These are phyloP conservation scores for Trachythela sp. DNA, from an alignment of 64 coral and sea anemone species.

Conservation along the genomic window DNA sequence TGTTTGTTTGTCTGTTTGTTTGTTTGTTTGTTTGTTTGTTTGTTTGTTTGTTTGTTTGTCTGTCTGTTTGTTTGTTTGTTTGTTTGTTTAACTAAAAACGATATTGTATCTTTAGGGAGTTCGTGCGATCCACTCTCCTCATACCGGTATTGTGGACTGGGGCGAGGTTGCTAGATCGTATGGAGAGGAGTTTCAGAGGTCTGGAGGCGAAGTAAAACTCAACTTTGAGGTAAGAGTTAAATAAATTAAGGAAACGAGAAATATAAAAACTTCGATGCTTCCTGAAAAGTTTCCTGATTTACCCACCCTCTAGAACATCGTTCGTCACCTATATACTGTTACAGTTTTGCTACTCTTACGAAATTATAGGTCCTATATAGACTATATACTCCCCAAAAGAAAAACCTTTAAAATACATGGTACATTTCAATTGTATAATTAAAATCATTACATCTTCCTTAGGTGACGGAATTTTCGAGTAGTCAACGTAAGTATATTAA, in stretches of 20 bases:
- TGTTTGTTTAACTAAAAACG: neutral
- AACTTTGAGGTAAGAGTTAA: slow-evolving; percentile 64
- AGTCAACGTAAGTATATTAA: neutral
- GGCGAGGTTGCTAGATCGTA: slow-evolving; percentile 72
- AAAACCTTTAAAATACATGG: too few species aligned
- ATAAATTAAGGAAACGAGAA: neutral
- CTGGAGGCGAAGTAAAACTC: slow-evolving; percentile 77
- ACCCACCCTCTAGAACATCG: too few species aligned
- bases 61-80: neutral
- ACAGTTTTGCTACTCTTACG: too few species aligned
- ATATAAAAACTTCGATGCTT: too few species aligned
- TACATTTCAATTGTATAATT: too few species aligned
- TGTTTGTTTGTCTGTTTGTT: neutral
- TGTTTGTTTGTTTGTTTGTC: neutral
- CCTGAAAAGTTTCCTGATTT: too few species aligned
- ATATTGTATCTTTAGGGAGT: slow-evolving; percentile 54
- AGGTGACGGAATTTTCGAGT: neutral
- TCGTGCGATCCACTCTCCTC: slow-evolving; percentile 82
- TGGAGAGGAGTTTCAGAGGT: slow-evolving; percentile 73
- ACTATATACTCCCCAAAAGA: too few species aligned
- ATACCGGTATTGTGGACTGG: slow-evolving; percentile 98
- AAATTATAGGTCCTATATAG: too few species aligned
- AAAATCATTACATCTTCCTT: neutral
- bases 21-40: neutral
- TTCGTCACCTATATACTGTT: too few species aligned